phyloP scores from a whole-genome alignment of 1,140 invertebrate genomes.

The Cataglyphis hispanica region DNA sequence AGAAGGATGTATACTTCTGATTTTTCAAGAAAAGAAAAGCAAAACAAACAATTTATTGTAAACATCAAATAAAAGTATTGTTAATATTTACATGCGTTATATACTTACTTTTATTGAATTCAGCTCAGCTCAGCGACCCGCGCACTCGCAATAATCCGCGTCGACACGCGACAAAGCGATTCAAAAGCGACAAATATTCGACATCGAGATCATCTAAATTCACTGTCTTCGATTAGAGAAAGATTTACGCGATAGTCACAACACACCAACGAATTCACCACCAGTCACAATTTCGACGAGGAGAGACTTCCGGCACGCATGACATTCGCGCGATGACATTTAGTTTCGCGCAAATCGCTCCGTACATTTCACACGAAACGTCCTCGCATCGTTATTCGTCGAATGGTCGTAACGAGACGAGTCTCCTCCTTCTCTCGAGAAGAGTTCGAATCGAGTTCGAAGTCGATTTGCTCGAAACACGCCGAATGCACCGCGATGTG shows the following conservation, averaged over 20 bases:
- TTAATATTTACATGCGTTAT: neutral
- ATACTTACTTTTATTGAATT: slow-evolving; percentile 67
- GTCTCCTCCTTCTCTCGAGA: neutral
- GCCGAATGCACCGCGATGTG: slow-evolving; percentile 41
- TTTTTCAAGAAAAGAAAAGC: neutral
- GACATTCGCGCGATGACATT: slow-evolving; percentile 3
- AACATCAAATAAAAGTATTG: slow-evolving; percentile 2
- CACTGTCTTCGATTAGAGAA: slow-evolving; percentile 21
- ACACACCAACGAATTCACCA: slow-evolving; percentile 34
- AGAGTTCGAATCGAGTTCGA: neutral
- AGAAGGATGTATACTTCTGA: neutral
- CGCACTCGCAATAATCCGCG: slow-evolving; percentile 58
- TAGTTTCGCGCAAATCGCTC: neutral
- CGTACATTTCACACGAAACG: neutral
- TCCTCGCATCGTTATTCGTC: neutral
- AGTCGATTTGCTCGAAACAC: neutral
- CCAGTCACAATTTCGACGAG: slow-evolving; percentile 25
- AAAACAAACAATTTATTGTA: neutral
- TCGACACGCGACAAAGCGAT: slow-evolving; percentile 80
- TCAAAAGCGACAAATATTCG: slow-evolving; percentile 76
- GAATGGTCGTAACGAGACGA: neutral
- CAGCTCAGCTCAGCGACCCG: slow-evolving; percentile 38
- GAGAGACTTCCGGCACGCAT: slow-evolving; percentile 1
- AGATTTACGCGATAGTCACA: slow-evolving; percentile 24
- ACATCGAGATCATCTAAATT: slow-evolving; percentile 73